phyloP scores from a whole-genome alignment of 2,888 invertebrate species.

The Parnassius smintheus region DNA sequence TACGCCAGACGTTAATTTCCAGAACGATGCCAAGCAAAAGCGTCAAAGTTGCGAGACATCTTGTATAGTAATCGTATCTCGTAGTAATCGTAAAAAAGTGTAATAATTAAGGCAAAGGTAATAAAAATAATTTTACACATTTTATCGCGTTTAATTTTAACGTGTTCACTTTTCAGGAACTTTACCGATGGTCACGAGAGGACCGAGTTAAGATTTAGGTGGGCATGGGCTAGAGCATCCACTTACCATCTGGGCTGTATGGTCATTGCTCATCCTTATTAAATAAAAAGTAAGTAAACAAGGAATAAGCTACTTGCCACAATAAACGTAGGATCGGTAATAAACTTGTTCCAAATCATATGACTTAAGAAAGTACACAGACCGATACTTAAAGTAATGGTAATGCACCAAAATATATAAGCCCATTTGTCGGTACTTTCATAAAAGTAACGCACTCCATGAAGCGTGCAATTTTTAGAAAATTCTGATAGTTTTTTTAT shows the following conservation, averaged over 20 bases:
- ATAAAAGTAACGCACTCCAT: constrained; percentile 60
- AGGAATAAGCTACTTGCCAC: constrained; percentile 49
- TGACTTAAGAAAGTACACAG: constrained; percentile 58
- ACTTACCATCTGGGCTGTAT: no score
- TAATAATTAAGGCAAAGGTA: neutral
- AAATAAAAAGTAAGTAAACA: no score
- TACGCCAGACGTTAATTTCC: no score
- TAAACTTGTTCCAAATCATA: constrained; percentile 66
- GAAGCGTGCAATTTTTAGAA: constrained; percentile 55
- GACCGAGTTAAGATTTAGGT: no score
- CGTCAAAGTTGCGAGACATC: no score
- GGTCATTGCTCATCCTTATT: no score
- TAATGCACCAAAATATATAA: constrained; percentile 45
- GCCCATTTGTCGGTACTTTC: constrained; percentile 38
- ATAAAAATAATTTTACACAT: neutral
- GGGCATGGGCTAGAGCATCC: no score
- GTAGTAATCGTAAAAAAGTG: no score
- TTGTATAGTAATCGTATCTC: no score
- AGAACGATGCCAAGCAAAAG: no score
- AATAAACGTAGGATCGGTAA: constrained; percentile 62
- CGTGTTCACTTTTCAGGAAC: no score
- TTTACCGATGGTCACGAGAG: neutral
- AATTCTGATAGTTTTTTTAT: constrained; percentile 42
- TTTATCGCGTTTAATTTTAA: no score
- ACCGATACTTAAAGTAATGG: constrained; percentile 45